Evolutionary conservation across 2,113 vertebrate genomes (phyloP).

Genomic region (Hemiscyllium ocellatum): DNA sequence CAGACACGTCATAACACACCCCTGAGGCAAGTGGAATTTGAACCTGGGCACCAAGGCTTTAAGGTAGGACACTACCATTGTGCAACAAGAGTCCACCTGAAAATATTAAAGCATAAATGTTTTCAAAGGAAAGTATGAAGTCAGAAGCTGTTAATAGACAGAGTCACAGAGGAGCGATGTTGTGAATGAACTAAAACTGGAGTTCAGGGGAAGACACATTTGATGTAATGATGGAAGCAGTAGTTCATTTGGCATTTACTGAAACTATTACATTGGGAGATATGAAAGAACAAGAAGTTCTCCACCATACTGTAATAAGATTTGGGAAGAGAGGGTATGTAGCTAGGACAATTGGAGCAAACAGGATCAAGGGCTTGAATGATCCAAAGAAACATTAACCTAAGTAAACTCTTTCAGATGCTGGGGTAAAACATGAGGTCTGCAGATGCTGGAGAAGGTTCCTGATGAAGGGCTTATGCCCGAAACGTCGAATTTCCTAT

Average conservation of each 20-base stretch:
- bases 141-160: background rate
- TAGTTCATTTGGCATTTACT: background rate
- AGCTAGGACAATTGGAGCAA: background rate
- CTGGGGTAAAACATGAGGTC: too few relatives aligned
- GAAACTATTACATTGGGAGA: background rate
- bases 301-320: background rate
- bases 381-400: background rate
- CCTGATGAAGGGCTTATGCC: too few relatives aligned
- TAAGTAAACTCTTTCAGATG: background rate
- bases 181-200: background rate
- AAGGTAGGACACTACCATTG: too few relatives aligned
- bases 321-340: background rate
- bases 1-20: too few relatives aligned
- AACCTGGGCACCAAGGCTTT: too few relatives aligned
- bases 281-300: background rate
- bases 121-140: background rate
- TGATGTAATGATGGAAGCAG: background rate
- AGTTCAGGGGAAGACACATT: background rate
- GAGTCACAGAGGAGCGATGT: background rate
- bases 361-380: background rate
- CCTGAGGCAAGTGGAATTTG: too few relatives aligned
- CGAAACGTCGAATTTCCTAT: too few relatives aligned
- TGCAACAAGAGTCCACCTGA: too few relatives aligned
- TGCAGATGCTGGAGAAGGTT: too few relatives aligned
- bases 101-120: background rate